Base-by-base conservation (phyloP, 2,113 vertebrate genomes). In the Canis aureus region DNA sequence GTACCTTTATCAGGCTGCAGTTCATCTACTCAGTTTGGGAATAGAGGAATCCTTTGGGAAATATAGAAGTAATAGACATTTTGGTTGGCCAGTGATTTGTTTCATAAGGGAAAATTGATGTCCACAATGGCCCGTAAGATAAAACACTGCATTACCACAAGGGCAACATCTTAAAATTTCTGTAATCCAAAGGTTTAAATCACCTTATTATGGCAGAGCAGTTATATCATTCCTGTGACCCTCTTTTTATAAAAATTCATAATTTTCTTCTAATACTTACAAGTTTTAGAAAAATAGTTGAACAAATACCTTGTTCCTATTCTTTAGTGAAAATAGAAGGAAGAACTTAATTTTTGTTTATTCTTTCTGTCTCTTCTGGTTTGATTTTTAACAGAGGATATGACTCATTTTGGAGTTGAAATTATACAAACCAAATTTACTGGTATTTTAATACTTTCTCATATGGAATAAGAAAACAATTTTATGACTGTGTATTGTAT, bases 181-280 rank as follows among this genome's bases (percentile, higher is more conserved):
- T 76, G 49, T 96, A 96, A 97, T 97, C 53, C 80, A 96, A 84
- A 96, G 84, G 64, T 13, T 97, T 96, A 90, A 87, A 84, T 96
- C 69, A 90, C 11, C 55, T 95, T 92, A 15, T 85, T 25, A 66
- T 8, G 92, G 76, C 53, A 91, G 43, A 67, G 29, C 8, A 90
- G 79, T 97, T 96, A 43, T 69, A 76, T 88, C 57, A 62, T 88
- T 79, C 62, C 22, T 76, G 87, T 90, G 55, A 59, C 84, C 13
- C 59, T 80, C 62, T 84, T 95, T 80, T 27, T 81, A 32, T 20
- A 66, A 76, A 80, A 83, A 96, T 92, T 90, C 49, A 84, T 59
- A 73, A 80, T 83, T 92, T 96, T 38, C 11, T 96, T 71, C 67
- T 78, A n/a, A 49, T 2, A 25, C 6, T 11, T 94, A 55, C 0